These are phyloP conservation scores for Takifugu flavidus DNA, from an alignment of 2,113 vertebrate genomes.

Conservation along the genomic window DNA sequence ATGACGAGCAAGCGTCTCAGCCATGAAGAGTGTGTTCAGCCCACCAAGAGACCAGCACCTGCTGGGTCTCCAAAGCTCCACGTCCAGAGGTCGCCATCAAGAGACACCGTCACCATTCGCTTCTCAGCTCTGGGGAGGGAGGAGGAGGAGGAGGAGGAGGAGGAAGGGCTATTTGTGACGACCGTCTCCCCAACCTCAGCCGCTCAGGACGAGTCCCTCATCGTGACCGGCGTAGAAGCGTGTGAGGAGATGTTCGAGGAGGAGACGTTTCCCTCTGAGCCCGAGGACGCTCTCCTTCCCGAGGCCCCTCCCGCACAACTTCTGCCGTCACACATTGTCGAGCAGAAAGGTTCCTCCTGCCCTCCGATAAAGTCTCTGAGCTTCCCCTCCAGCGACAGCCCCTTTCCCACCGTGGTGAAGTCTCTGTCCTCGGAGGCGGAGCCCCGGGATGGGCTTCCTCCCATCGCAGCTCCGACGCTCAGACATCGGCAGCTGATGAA, in stretches of 20 bases:
- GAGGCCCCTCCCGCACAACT: slow-evolving; percentile 49
- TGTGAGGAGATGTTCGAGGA: slow-evolving; percentile 90
- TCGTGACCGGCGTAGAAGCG: slow-evolving; percentile 89
- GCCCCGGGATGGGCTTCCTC: slow-evolving; percentile 77
- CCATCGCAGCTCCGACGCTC: slow-evolving; percentile 65
- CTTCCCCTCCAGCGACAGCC: slow-evolving; percentile 78
- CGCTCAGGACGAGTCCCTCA: slow-evolving; percentile 78
- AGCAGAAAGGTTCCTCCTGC: slow-evolving; percentile 73
- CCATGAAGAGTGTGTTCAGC: slow-evolving; percentile 83
- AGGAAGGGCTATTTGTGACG: slow-evolving; percentile 78
- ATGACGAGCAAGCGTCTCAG: slow-evolving; percentile 90
- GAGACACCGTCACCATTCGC: slow-evolving; percentile 91
- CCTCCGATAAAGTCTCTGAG: slow-evolving; percentile 82
- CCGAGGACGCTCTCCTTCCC: slow-evolving; percentile 65
- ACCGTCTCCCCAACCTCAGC: slow-evolving; percentile 45
- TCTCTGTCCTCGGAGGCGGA: slow-evolving; percentile 89
- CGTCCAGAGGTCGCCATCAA: slow-evolving; percentile 86
- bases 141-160: slow-evolving; percentile 95
- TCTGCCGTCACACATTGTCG: slow-evolving; percentile 64
- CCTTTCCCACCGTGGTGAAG: slow-evolving; percentile 85
- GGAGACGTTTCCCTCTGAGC: slow-evolving; percentile 44
- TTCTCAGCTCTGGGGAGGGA: slow-evolving; percentile 93
- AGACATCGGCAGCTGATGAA: slow-evolving; percentile 92
- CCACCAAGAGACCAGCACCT: slow-evolving; percentile 70
- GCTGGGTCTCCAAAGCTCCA: slow-evolving; percentile 82